A percentile compares a stretch with the other conserved stretches of the same genome.
Evolutionary conservation across 1,140 invertebrate species (phyloP).

Genomic region (Stenopsyche tienmushanensis): DNA sequence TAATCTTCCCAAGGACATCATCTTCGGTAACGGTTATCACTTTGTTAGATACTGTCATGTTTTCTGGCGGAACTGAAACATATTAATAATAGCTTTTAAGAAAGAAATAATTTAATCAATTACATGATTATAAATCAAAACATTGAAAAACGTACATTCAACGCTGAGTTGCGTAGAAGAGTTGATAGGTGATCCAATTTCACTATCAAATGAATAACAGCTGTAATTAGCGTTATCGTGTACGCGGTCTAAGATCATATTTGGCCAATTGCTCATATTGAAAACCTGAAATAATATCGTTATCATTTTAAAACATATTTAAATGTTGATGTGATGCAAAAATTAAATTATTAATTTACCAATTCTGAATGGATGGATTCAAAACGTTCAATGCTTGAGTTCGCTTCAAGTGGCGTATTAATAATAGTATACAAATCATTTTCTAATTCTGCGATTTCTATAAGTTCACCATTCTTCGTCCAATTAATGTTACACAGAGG

Average conservation of each 20-base stretch:
- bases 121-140: background rate
- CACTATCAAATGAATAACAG: slow-evolving; percentile 74
- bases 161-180: slow-evolving; percentile 80
- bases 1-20: slow-evolving; percentile 71
- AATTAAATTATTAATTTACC: slow-evolving; percentile 54
- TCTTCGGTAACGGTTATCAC: slow-evolving; percentile 76
- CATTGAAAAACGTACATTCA: slow-evolving; percentile 74
- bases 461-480: slow-evolving; percentile 65
- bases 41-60: slow-evolving; percentile 72
- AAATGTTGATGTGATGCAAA: background rate
- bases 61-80: slow-evolving; percentile 80
- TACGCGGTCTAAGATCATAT: slow-evolving; percentile 69
- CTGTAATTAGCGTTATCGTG: slow-evolving; percentile 81
- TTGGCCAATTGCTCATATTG: slow-evolving; percentile 82
- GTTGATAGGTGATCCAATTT: slow-evolving; percentile 70
- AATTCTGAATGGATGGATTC: slow-evolving; percentile 82
- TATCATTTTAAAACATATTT: background rate
- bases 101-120: background rate
- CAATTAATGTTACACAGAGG: slow-evolving; percentile 81
- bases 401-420: slow-evolving; percentile 63
- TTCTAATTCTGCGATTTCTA: slow-evolving; percentile 59
- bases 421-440: slow-evolving; percentile 65
- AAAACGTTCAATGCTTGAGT: slow-evolving; percentile 77
- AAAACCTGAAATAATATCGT: slow-evolving; percentile 51
- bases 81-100: background rate